Evolutionary conservation across 1,140 invertebrate species (phyloP).

Genomic region (Drosophila aff.): DNA sequence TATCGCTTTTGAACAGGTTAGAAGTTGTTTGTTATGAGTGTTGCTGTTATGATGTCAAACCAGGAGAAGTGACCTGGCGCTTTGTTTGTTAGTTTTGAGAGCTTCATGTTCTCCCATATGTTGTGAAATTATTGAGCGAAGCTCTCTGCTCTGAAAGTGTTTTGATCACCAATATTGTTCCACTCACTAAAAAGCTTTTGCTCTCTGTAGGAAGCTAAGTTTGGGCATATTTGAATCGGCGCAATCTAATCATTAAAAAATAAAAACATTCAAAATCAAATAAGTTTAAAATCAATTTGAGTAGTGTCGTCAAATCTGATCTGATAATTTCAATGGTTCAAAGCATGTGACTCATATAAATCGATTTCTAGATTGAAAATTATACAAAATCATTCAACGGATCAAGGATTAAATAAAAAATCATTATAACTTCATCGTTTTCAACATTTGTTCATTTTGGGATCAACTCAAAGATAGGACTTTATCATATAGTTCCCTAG

Average conservation of each 20-base stretch:
- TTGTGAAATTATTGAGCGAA: background rate
- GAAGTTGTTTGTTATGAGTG: slow-evolving; percentile 5
- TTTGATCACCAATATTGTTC: background rate
- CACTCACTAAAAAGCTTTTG: background rate
- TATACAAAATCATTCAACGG: background rate
- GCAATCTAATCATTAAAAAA: slow-evolving; percentile 8
- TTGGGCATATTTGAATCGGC: background rate
- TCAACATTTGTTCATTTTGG: background rate
- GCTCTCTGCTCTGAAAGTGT: background rate
- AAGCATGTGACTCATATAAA: background rate
- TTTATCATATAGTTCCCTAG: background rate
- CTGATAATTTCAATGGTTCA: background rate
- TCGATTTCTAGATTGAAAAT: background rate
- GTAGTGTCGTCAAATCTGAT: background rate
- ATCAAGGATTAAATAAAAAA: background rate
- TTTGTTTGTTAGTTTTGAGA: background rate
- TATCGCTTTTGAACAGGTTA: slow-evolving; percentile 6
- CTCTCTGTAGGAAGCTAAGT: background rate
- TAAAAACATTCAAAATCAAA: slow-evolving; percentile 52
- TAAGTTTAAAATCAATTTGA: background rate
- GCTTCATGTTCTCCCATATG: background rate
- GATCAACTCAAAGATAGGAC: background rate
- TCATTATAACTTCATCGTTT: background rate
- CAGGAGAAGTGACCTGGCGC: background rate
- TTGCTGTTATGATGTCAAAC: background rate